Conservation (phyloP, 2,797 vertebrate genomes). For the Pangasius macronema region DNA sequence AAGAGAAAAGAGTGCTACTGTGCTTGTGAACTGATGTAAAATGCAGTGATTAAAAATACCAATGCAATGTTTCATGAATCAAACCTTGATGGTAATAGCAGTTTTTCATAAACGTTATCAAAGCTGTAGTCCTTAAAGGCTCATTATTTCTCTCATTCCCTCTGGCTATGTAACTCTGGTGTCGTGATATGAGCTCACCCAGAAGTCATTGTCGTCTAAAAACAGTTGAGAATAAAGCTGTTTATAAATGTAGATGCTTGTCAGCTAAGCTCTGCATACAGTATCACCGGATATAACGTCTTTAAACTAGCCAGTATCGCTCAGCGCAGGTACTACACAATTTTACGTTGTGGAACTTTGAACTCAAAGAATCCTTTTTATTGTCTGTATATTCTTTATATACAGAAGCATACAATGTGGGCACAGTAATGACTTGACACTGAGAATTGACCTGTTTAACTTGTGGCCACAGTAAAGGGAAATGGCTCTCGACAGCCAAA, state of each 20-base stretch:
- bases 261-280: neutral
- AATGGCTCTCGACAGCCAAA: constrained; percentile 22
- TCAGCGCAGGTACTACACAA: neutral
- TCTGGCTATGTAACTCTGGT: neutral
- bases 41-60: neutral
- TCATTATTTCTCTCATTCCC: neutral
- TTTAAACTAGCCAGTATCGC: neutral
- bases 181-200: neutral
- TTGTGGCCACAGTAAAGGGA: constrained; percentile 14
- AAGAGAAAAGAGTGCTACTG: neutral
- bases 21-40: neutral
- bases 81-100: neutral
- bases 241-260: neutral
- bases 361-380: neutral
- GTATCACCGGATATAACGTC: neutral
- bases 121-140: neutral
- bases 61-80: neutral
- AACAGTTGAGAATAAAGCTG: neutral
- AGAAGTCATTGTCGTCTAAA: neutral
- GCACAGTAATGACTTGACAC: neutral
- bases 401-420: neutral
- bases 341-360: neutral
- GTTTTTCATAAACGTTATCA: neutral
- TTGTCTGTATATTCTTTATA: neutral
- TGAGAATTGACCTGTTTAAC: neutral